These are phyloP conservation scores for Telmatochromis sp. DNA, from an alignment of 2,113 vertebrate species.

Conservation along the genomic window DNA sequence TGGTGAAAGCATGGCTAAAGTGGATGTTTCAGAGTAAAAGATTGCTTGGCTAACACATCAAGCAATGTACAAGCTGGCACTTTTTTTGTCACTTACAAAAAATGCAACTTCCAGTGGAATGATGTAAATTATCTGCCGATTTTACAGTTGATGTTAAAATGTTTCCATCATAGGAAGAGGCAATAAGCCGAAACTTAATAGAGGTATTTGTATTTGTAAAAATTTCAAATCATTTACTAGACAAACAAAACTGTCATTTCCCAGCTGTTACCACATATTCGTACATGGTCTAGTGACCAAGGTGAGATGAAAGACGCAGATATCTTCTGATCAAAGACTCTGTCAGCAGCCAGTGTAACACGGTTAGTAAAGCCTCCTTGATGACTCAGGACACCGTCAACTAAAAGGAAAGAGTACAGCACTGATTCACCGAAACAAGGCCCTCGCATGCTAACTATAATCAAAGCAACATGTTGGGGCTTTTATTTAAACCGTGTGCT, in stretches of 20 bases:
- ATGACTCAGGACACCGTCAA: slow-evolving; percentile 34
- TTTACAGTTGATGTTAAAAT: background rate
- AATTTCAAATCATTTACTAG: background rate
- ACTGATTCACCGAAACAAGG: slow-evolving; percentile 51
- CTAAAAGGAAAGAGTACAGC: slow-evolving; percentile 2
- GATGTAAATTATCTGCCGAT: background rate
- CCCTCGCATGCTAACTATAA: slow-evolving; percentile 61
- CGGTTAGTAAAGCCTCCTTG: slow-evolving; percentile 22
- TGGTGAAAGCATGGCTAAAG: slow-evolving; percentile 50
- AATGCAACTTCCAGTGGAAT: background rate
- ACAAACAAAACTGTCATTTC: background rate
- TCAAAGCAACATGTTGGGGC: slow-evolving; percentile 52
- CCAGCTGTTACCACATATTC: background rate
- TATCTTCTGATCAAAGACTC: slow-evolving; percentile 27
- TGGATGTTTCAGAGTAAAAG: slow-evolving; percentile 47
- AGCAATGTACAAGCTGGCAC: slow-evolving; percentile 20
- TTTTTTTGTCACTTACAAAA: slow-evolving; percentile 36
- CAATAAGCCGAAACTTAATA: background rate
- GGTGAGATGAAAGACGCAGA: slow-evolving; percentile 32
- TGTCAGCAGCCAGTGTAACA: background rate
- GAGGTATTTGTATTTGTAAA: background rate
- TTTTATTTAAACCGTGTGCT: slow-evolving; percentile 47
- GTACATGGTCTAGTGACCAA: background rate
- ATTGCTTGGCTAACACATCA: slow-evolving; percentile 40
- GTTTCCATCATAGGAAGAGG: background rate